Evolutionary conservation across 2,888 invertebrate genomes (phyloP).

Genomic region (Dascillus cervinus): DNA sequence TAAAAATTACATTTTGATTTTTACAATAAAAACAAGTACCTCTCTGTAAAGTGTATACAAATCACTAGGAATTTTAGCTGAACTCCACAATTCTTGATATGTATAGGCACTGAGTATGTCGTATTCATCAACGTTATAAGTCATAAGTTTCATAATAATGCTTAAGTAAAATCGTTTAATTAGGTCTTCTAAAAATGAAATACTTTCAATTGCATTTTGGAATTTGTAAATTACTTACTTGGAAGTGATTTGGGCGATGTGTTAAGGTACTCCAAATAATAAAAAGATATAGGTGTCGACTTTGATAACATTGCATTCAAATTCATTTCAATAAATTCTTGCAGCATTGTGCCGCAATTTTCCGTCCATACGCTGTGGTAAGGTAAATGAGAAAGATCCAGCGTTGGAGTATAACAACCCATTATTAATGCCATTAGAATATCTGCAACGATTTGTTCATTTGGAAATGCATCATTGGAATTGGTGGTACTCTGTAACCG

Average conservation of each 20-base stretch:
- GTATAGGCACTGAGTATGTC: constrained; percentile 6
- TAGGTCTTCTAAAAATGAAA: constrained; percentile 7
- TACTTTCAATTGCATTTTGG: constrained; percentile 1
- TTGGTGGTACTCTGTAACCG: constrained; percentile 1
- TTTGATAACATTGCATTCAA: constrained; percentile 2
- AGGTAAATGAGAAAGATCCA: constrained; percentile 3
- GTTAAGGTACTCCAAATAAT: constrained; percentile 2
- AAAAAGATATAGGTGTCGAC: constrained; percentile 3
- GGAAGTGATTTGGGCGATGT: constrained; percentile 5
- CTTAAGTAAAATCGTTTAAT: constrained; percentile 6
- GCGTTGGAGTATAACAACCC: constrained; percentile 6
- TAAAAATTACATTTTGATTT: background rate
- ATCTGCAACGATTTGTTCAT: constrained; percentile 6
- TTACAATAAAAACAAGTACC: constrained; percentile 1
- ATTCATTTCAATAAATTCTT: constrained; percentile 5
- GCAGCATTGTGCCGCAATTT: constrained; percentile 5
- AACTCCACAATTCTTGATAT: constrained; percentile 10
- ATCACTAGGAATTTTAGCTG: constrained; percentile 1
- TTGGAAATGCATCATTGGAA: constrained; percentile 2
- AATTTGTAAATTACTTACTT: constrained; percentile 6
- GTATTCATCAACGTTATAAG: constrained; percentile 5
- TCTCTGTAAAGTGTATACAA: constrained; percentile 6
- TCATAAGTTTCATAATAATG: constrained; percentile 6
- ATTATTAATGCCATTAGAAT: constrained; percentile 7
- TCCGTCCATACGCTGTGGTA: constrained; percentile 5